Percentiles rank a stretch among this genome's conserved stretches.
phyloP scores from a whole-genome alignment of 2,113 vertebrate genomes.

The Gnathonemus longibarbis region DNA sequence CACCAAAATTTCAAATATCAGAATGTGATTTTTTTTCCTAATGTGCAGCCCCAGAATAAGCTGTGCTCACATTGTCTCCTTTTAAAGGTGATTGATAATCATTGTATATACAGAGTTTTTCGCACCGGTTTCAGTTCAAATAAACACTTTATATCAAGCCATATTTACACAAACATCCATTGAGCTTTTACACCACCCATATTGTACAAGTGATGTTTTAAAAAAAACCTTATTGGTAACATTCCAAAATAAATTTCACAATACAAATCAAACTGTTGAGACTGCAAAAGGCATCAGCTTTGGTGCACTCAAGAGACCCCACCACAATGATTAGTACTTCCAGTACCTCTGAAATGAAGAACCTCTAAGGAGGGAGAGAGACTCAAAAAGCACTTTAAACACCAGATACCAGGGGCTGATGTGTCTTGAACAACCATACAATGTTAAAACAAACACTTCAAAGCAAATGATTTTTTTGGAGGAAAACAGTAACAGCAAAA shows the following conservation, averaged over 20 bases:
- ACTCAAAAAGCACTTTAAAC: neutral
- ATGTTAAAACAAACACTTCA: neutral
- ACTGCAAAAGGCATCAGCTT: neutral
- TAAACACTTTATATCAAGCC: conserved; percentile 1
- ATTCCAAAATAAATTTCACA: neutral
- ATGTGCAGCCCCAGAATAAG: neutral
- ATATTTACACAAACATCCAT: conserved; percentile 4
- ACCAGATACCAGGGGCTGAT: neutral
- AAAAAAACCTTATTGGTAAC: neutral
- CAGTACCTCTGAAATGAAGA: neutral
- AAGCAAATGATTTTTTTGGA: neutral
- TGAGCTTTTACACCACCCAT: neutral
- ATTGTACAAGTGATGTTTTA: neutral
- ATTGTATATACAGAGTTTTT: neutral
- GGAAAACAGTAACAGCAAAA: neutral
- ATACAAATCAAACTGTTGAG: neutral
- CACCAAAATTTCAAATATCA: neutral
- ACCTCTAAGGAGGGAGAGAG: neutral
- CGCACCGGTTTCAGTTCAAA: neutral
- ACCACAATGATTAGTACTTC: neutral
- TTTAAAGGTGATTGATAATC: neutral
- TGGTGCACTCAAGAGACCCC: neutral
- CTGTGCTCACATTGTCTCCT: neutral
- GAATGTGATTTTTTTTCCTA: neutral
- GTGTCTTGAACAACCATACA: neutral